Base-by-base conservation (phyloP, 2,888 invertebrate species). In the Leuctra nigra region DNA sequence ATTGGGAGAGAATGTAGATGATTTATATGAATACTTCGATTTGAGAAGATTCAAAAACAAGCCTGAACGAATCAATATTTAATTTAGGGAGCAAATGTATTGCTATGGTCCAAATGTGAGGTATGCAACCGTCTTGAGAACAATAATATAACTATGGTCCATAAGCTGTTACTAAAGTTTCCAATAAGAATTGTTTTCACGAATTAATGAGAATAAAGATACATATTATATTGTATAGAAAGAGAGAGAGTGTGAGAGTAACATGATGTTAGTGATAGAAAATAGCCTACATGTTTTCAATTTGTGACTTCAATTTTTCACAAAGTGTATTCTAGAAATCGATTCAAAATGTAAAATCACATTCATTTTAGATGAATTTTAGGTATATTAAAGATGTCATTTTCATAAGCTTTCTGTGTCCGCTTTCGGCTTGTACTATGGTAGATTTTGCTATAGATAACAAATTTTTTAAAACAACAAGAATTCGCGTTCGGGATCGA, bases 51-150 rank as follows among this genome's bases (percentile, higher is more conserved):
- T n/a, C n/a, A n/a, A n/a, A n/a, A n/a, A n/a, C n/a, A n/a, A n/a
- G n/a, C n/a, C n/a, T n/a, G n/a, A n/a, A n/a, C n/a, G n/a, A n/a
- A n/a, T n/a, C n/a, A n/a, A n/a, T n/a, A n/a, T n/a, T n/a, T n/a
- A n/a, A n/a, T n/a, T n/a, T n/a, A 39, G 39, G 39, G 39, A 18
- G 39, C 39, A 39, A 39, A 39, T 39, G 39, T 20, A 39, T 44
- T 44, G 44, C 44, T 44, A 23, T 44, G 44, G 44, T 44, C 44
- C 44, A 44, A 44, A 44, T n/a, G 20, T 22, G n/a, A 22, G 44
- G 44, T 20, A 22, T 44, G 44, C 18, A 44, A 23, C 44, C 44
- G 44, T 44, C 44, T 44, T 22, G 4, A 20, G 18, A 22, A 44
- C 44, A 44, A 44, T 44, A 44, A 20, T 22, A 36, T 18, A n/a